Evolutionary conservation across 2,797 vertebrate species (phyloP), one percentile per base, ranked within the genome.

Genomic region (Gila robusta): DNA sequence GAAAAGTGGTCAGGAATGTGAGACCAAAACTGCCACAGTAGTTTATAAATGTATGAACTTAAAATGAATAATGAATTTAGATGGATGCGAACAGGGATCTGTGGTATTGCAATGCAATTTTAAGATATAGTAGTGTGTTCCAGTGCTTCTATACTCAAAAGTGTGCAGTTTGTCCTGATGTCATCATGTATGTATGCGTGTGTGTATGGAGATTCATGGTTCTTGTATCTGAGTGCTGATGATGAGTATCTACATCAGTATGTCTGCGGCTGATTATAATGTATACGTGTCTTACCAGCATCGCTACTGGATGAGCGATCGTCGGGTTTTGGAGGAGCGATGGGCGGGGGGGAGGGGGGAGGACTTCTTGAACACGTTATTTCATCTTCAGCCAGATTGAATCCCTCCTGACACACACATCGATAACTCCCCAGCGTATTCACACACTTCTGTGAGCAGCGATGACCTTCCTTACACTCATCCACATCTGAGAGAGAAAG

Each of bases 341-440:
- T 54, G 16, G 90, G 32, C 4, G 87, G 21, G 19, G 89, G 74
- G 71, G 88, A 73, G 11, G 76, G 82, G 81, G 82, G 47, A 47
- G 83, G 92, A 66, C 91, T 90, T 73, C 81, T 90, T 14, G 88
- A 90, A 89, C 97, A 97, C 2, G 87, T 91, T 5, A 5, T 94
- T 41, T 92, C 79, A 0, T 97, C 95, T 0, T 81, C 90, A 1
- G 92, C 76, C 0, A 96, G 96, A 87, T 49, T 52, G 91, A 96
- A 97, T 81, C 97, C 97, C 0, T 94, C 93, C 39, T 6, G 0
- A 87, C 97, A 98, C 44, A 84, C 82, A 0, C 98, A 98, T 62
- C 7, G 92, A 91, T 95, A 98, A 91, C 97, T 97, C 81, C 98
- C 98, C 0, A 88, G 92, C 0, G 94, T 96, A 94, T 98, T 98